These are phyloP conservation scores for Drosophila funebris DNA, from an alignment of 1,140 invertebrate species.

Conservation along the genomic window DNA sequence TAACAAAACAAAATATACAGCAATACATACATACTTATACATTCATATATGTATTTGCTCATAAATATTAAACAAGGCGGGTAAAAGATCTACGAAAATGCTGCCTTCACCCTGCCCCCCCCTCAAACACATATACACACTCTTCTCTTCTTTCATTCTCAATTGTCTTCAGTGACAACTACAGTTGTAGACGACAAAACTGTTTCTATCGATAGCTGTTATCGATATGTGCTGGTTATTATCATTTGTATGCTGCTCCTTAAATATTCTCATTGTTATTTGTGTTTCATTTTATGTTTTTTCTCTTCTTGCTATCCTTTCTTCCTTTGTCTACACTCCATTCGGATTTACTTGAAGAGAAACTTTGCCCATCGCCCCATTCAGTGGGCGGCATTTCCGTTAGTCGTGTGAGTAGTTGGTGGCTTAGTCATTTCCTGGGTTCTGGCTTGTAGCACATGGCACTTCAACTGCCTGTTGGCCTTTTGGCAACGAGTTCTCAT, in stretches of 20 bases:
- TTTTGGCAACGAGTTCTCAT: not conserved
- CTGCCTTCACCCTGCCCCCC: not conserved
- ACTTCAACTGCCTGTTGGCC: slow-evolving; percentile 11
- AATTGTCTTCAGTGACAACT: slow-evolving; percentile 16
- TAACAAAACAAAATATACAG: slow-evolving; percentile 20
- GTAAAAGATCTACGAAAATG: slow-evolving; percentile 47
- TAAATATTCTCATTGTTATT: not conserved
- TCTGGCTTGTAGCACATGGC: slow-evolving; percentile 2
- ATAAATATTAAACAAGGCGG: slow-evolving; percentile 57
- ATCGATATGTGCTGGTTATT: no score
- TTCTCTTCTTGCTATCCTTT: not conserved
- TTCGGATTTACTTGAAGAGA: not conserved
- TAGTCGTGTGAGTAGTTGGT: slow-evolving; percentile 1
- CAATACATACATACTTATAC: slow-evolving; percentile 24
- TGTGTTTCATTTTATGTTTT: not conserved
- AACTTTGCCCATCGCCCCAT: not conserved
- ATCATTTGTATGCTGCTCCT: no score
- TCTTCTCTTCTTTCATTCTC: not conserved
- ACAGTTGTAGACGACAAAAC: slow-evolving; percentile 43
- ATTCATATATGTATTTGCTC: slow-evolving; percentile 55
- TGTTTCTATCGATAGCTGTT: not conserved
- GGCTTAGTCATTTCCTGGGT: slow-evolving; percentile 26
- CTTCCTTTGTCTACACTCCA: not conserved
- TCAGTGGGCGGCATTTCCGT: slow-evolving; percentile 31
- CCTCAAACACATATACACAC: no score